A percentile compares a stretch with the other conserved stretches of the same genome.
These are phyloP conservation scores for Drosophila anomalata DNA, from an alignment of 2,888 invertebrate genomes.

Conservation along the genomic window DNA sequence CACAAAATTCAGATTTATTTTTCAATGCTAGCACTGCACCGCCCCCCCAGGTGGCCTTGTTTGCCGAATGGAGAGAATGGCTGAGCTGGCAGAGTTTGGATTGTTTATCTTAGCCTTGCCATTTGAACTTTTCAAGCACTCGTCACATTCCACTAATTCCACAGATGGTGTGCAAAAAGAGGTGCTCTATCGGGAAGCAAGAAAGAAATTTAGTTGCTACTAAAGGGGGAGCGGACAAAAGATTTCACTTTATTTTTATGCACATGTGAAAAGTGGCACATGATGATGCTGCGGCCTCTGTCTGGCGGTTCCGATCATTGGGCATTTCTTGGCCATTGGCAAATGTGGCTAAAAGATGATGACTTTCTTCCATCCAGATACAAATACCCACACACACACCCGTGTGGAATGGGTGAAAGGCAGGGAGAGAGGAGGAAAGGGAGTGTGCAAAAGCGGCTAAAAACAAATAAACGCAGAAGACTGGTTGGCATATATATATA, in stretches of 20 bases:
- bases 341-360: conserved; percentile 47
- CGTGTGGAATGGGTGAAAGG: conserved; percentile 55
- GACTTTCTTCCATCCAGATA: conserved; percentile 69
- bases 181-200: conserved; percentile 34
- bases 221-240: conserved; percentile 41
- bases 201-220: conserved; percentile 53
- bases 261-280: conserved; percentile 75
- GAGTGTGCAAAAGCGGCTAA: conserved; percentile 69
- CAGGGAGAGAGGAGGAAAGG: conserved; percentile 25
- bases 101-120: conserved; percentile 30
- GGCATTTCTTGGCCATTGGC: conserved; percentile 69
- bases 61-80: conserved; percentile 32
- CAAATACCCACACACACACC: conserved; percentile 24
- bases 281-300: conserved; percentile 70
- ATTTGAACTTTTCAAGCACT: conserved; percentile 43
- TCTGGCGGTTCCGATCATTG: conserved; percentile 71
- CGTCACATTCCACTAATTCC: conserved; percentile 32
- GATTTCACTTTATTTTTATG: conserved; percentile 69
- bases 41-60: conserved; percentile 66
- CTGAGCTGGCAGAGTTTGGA: conserved; percentile 19
- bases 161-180: conserved; percentile 26
- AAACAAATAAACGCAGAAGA: conserved; percentile 64
- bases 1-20: conserved; percentile 28
- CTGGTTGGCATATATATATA: conserved; percentile 32
- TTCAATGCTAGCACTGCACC: conserved; percentile 64